Conservation (phyloP, 2,113 vertebrate species). For the Carettochelys insculpta region DNA sequence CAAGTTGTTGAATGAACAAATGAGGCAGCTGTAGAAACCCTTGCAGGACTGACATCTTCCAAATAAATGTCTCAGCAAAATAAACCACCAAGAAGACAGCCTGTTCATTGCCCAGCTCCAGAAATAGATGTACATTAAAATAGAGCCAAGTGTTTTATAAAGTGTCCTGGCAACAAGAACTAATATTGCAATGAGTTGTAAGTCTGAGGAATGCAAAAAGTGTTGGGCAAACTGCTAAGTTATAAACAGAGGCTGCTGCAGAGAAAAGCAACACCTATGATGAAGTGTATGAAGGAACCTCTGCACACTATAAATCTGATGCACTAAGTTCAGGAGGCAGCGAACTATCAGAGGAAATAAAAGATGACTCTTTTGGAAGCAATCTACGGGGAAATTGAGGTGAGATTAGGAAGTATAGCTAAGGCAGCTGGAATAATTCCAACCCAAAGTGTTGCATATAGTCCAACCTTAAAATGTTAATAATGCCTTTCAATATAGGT, state of each 20-base stretch:
- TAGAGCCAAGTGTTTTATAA: conserved; percentile 77
- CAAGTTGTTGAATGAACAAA: conserved; percentile 77
- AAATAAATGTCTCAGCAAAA: conserved; percentile 80
- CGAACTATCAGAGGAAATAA: conserved; percentile 39
- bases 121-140: conserved; percentile 80
- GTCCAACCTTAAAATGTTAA: conserved; percentile 30
- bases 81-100: conserved; percentile 73
- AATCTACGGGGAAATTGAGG: background rate
- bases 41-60: conserved; percentile 73
- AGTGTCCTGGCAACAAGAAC: conserved; percentile 78
- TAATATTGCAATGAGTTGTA: conserved; percentile 76
- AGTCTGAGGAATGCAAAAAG: conserved; percentile 74
- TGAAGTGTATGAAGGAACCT: conserved; percentile 57
- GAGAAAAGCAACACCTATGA: conserved; percentile 56
- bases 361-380: conserved; percentile 38
- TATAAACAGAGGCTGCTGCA: conserved; percentile 74
- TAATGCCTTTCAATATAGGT: conserved; percentile 56
- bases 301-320: conserved; percentile 36
- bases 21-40: conserved; percentile 73
- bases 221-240: conserved; percentile 64
- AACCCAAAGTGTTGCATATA: background rate
- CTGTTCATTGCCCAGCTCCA: conserved; percentile 76
- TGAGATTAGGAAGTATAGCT: background rate
- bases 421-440: background rate
- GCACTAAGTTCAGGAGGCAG: conserved; percentile 42